Evolutionary conservation across 1,140 invertebrate species (phyloP).

Genomic region (Ruditapes philippinarum): DNA sequence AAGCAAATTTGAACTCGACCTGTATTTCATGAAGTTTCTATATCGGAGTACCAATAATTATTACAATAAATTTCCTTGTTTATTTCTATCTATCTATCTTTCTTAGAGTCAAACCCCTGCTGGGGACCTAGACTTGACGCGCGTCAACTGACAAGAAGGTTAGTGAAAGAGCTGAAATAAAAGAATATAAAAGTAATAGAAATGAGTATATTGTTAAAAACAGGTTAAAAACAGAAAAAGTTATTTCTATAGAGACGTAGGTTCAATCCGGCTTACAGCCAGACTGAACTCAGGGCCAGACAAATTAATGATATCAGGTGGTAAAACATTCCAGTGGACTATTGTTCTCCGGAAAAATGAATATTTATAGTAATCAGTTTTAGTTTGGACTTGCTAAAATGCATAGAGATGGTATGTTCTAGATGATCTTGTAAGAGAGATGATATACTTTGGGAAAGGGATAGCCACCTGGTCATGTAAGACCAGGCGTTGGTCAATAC

Average conservation of each 20-base stretch:
- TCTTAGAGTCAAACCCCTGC: constrained; percentile 15
- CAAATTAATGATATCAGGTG: background rate
- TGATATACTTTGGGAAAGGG: background rate
- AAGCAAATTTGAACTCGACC: too few species aligned
- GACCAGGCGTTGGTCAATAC: background rate
- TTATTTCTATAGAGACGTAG: background rate
- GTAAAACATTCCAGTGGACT: background rate
- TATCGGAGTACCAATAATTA: too few species aligned
- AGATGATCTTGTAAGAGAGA: background rate
- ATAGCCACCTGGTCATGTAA: background rate
- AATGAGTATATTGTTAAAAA: background rate
- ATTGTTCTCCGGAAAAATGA: constrained; percentile 7
- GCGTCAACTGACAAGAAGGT: background rate
- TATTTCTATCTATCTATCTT: constrained; percentile 44
- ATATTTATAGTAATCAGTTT: constrained; percentile 8
- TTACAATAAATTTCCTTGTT: too few species aligned
- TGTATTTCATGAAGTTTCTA: too few species aligned
- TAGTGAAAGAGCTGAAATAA: constrained; percentile 4
- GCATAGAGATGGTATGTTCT: background rate
- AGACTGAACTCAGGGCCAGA: background rate
- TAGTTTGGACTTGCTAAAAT: background rate
- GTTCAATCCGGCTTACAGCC: background rate
- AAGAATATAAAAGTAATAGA: constrained; percentile 10
- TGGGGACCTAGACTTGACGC: constrained; percentile 12
- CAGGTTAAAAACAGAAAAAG: background rate